These are phyloP conservation scores for Tetropium fuscum DNA, from an alignment of 2,888 invertebrate species.

Conservation along the genomic window DNA sequence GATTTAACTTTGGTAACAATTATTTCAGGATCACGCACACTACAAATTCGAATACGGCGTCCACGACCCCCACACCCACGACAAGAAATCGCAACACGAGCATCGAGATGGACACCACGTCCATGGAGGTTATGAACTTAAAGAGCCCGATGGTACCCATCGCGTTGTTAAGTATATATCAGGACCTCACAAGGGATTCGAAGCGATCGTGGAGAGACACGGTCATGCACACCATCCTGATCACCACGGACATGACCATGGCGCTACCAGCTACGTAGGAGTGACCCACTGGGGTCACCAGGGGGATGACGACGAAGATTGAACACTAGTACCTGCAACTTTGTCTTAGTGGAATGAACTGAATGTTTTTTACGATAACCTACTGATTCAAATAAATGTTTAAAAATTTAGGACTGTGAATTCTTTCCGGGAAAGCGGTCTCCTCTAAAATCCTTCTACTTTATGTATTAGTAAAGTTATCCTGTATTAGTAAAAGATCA, in stretches of 20 bases:
- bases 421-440: too few relatives aligned
- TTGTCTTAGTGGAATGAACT: too few relatives aligned
- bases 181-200: conserved; percentile 44
- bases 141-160: conserved; percentile 63
- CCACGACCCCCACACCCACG: conserved; percentile 62
- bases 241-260: not conserved
- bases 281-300: conserved; percentile 17
- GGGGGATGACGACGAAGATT: too few relatives aligned
- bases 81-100: conserved; percentile 61
- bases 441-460: too few relatives aligned
- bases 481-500: too few relatives aligned
- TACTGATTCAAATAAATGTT: too few relatives aligned
- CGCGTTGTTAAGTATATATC: conserved; percentile 60
- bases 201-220: conserved; percentile 41
- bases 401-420: too few relatives aligned
- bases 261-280: conserved; percentile 20
- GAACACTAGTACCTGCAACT: too few relatives aligned
- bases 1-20: too few relatives aligned
- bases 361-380: too few relatives aligned
- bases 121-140: conserved; percentile 59
- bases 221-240: conserved; percentile 12
- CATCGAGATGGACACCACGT: conserved; percentile 61
- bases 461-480: too few relatives aligned
- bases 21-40: conserved; percentile 42
- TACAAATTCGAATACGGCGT: conserved; percentile 64